Evolutionary conservation across 2,888 invertebrate species (phyloP).

Genomic region (Dasysyrphus albostriatus): DNA sequence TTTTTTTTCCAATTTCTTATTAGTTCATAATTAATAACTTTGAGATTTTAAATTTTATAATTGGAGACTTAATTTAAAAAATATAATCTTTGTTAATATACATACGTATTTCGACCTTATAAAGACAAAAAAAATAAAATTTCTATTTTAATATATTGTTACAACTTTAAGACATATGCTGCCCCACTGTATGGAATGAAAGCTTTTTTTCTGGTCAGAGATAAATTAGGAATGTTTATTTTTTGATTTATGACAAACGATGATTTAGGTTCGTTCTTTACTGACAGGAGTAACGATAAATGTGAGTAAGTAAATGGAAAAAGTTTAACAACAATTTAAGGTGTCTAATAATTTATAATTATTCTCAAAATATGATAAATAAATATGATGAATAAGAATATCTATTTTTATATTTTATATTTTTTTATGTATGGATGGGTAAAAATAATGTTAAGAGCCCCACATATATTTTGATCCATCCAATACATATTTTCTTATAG

Average conservation of each 20-base stretch:
- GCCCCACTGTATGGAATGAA: not conserved
- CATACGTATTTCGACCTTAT: no score
- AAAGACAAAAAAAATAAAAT: not conserved
- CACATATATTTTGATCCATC: constrained; percentile 71
- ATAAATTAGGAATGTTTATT: constrained; percentile 40
- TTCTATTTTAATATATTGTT: not conserved
- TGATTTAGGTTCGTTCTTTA: not conserved
- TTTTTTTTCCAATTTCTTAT: no score
- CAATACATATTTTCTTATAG: constrained; percentile 32
- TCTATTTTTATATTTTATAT: not conserved
- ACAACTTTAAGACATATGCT: no score
- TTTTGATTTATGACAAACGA: constrained; percentile 38
- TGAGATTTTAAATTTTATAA: no score
- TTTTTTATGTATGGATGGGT: constrained; percentile 61
- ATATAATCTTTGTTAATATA: no score
- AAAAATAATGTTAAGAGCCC: constrained; percentile 72
- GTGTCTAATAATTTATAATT: not conserved
- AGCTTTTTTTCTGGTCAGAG: constrained; percentile 37
- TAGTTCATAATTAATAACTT: no score
- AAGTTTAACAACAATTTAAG: not conserved
- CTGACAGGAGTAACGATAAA: not conserved
- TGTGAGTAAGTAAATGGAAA: not conserved
- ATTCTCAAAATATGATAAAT: not conserved
- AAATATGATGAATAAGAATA: not conserved
- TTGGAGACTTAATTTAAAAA: no score